A percentile compares a stretch with the other conserved stretches of the same genome.
phyloP scores from a whole-genome alignment of 2,797 vertebrate species.

The Mallotus villosus region DNA sequence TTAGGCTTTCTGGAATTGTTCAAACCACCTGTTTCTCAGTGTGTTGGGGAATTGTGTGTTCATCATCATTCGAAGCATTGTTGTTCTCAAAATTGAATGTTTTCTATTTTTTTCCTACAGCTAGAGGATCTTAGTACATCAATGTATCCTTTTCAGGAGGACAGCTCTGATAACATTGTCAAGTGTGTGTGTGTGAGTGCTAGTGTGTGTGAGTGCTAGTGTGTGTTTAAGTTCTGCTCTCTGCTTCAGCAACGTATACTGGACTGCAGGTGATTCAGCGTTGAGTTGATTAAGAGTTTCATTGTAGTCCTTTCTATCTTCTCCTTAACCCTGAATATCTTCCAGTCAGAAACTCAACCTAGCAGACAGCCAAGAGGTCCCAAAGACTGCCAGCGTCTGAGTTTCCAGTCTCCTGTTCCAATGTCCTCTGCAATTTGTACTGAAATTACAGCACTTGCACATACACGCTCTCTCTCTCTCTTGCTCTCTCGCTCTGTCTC shows the following conservation, averaged over 20 bases:
- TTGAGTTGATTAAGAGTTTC: too few species aligned
- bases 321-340: constrained; percentile 66
- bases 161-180: background rate
- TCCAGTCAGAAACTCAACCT: constrained; percentile 94
- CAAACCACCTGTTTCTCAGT: too few species aligned
- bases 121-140: constrained; percentile 98
- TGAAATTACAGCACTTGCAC: background rate
- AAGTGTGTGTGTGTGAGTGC: too few species aligned
- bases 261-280: too few species aligned
- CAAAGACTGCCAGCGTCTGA: constrained; percentile 82
- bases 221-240: background rate
- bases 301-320: background rate
- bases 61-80: background rate
- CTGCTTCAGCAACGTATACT: background rate
- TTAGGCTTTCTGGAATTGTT: background rate
- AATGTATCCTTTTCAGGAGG: constrained; percentile 91
- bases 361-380: constrained; percentile 89
- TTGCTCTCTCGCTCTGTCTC: too few species aligned
- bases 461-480: background rate
- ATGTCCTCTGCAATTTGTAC: constrained; percentile 7
- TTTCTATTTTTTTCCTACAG: constrained; percentile 72
- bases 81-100: background rate
- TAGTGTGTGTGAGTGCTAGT: background rate
- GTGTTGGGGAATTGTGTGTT: background rate
- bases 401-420: background rate